These are phyloP conservation scores for Spilosoma lubricipeda DNA, from an alignment of 2,888 invertebrate species.

Conservation along the genomic window DNA sequence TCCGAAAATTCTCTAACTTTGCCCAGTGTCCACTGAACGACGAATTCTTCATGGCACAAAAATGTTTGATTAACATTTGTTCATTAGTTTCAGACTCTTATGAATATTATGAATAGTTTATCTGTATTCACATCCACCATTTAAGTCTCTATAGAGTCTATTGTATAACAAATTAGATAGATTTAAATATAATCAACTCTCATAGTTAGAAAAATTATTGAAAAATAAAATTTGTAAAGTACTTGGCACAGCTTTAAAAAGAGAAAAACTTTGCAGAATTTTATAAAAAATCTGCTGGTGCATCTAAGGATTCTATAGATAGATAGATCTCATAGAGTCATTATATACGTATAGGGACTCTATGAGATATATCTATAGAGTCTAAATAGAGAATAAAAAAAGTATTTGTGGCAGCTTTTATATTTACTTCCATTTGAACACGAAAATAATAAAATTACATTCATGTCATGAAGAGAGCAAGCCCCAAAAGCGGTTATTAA, in stretches of 20 bases:
- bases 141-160: neutral
- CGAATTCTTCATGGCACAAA: neutral
- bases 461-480: slow-evolving; percentile 51
- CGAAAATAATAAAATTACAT: slow-evolving; percentile 58
- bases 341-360: too few species aligned
- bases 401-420: slow-evolving; percentile 8
- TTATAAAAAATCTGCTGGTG: too few species aligned
- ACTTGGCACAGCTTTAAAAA: neutral
- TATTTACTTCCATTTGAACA: slow-evolving; percentile 24
- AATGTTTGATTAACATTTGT: neutral
- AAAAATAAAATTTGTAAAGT: too few species aligned
- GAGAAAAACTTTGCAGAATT: too few species aligned
- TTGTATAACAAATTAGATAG: neutral
- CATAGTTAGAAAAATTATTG: too few species aligned
- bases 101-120: neutral
- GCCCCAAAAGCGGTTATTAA: slow-evolving; percentile 39
- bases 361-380: too few species aligned
- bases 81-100: neutral
- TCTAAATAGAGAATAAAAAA: too few species aligned
- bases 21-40: neutral
- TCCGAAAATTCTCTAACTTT: neutral
- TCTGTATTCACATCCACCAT: neutral
- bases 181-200: neutral
- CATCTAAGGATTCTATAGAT: neutral
- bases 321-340: too few species aligned